Evolutionary conservation across 2,113 vertebrate species (phyloP).

Genomic region (Butastur rufipennis): DNA sequence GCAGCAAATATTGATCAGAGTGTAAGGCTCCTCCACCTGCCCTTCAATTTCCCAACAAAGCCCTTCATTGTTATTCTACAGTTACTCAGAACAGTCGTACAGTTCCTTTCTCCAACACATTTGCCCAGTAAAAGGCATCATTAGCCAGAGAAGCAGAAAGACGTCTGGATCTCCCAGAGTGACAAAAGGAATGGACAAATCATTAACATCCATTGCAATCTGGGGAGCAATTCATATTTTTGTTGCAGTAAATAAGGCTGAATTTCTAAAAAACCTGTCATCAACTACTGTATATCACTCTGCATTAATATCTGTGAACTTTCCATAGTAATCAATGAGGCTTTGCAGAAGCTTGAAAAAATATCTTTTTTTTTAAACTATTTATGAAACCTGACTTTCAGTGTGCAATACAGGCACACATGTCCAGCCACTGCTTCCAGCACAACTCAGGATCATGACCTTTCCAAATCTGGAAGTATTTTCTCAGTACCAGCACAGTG

Average conservation of each 20-base stretch:
- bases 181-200: neutral
- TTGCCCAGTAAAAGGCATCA: neutral
- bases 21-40: neutral
- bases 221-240: neutral
- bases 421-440: neutral
- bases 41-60: slow-evolving; percentile 14
- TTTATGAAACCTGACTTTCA: neutral
- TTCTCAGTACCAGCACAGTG: neutral
- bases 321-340: neutral
- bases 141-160: neutral
- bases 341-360: neutral
- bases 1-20: neutral
- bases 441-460: neutral
- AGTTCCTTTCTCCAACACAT: neutral
- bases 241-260: neutral
- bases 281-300: neutral
- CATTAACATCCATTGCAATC: neutral
- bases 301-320: neutral
- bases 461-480: neutral
- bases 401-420: neutral
- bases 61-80: neutral
- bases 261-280: neutral
- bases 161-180: neutral
- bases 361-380: neutral
- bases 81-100: neutral